Percentiles rank a stretch among this genome's conserved stretches.
These are phyloP conservation scores for Mesorhabditis spiculigera DNA, from an alignment of 2,888 invertebrate genomes.

Conservation along the genomic window DNA sequence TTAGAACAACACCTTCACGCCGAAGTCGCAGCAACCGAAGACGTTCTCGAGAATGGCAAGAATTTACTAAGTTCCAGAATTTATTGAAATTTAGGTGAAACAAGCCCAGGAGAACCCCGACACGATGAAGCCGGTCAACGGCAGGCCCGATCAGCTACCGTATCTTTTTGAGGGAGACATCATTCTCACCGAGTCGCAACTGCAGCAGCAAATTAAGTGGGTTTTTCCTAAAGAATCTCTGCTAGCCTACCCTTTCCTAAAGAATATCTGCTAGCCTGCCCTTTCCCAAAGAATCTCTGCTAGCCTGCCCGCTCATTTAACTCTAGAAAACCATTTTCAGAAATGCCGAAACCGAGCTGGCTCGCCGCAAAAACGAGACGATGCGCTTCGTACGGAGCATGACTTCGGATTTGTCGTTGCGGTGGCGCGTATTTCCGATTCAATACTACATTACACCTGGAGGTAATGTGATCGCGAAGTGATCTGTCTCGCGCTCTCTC, in stretches of 20 bases:
- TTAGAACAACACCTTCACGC: neutral
- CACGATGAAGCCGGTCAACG: neutral
- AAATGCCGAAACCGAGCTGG: constrained; percentile 31
- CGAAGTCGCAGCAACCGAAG: too few relatives aligned
- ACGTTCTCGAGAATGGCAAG: too few relatives aligned
- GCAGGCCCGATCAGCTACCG: constrained; percentile 36
- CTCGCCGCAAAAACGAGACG: constrained; percentile 16
- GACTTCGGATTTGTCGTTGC: constrained; percentile 25
- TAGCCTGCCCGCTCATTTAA: neutral
- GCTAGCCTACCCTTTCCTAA: too few relatives aligned
- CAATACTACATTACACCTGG: constrained; percentile 42
- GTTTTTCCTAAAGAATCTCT: too few relatives aligned
- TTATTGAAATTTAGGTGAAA: neutral
- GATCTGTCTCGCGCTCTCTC: too few relatives aligned
- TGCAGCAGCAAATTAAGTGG: constrained; percentile 32
- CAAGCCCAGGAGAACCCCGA: neutral
- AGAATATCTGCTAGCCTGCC: neutral
- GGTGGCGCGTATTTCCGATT: constrained; percentile 40
- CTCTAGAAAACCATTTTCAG: constrained; percentile 10
- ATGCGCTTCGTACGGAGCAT: constrained; percentile 32
- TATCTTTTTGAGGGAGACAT: constrained; percentile 55
- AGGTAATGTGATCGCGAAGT: too few relatives aligned
- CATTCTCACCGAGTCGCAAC: constrained; percentile 44
- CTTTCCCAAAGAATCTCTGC: constrained; percentile 10
- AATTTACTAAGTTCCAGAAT: too few relatives aligned